Conservation (phyloP, 1,140 invertebrate species). For the Acyrthosiphon pisum region DNA sequence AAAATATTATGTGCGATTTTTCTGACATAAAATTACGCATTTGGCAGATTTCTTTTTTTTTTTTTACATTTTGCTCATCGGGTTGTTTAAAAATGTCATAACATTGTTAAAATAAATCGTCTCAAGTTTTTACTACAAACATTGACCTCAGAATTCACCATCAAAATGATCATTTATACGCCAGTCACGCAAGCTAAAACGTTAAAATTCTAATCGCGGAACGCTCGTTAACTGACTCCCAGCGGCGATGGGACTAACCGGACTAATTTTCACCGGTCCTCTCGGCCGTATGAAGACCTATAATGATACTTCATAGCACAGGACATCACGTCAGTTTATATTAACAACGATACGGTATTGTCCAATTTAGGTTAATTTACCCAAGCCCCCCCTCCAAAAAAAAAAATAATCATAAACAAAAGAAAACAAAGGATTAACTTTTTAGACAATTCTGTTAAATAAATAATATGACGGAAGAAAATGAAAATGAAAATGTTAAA, state of each 20-base stretch:
- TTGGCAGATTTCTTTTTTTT: background rate
- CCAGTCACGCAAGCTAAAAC: background rate
- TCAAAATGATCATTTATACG: conserved; percentile 3
- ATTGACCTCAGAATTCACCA: background rate
- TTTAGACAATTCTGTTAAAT: background rate
- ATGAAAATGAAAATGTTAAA: conserved; percentile 6
- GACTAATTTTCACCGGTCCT: conserved; percentile 7
- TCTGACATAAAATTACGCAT: background rate
- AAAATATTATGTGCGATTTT: background rate
- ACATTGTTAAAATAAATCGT: background rate
- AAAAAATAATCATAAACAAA: background rate
- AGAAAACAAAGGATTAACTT: background rate
- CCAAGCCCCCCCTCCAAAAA: background rate
- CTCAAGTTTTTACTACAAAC: background rate
- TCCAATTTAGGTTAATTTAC: conserved; percentile 15
- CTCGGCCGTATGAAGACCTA: background rate
- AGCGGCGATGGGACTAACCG: background rate
- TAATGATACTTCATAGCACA: background rate
- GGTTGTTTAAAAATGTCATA: background rate
- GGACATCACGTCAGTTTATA: background rate
- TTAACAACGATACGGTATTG: background rate
- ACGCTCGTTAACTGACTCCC: conserved; percentile 41
- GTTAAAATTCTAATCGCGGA: conserved; percentile 43
- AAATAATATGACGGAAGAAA: background rate
- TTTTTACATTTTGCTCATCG: background rate